Percentiles rank a stretch among this genome's conserved stretches.
Evolutionary conservation across 2,797 vertebrate species (phyloP).

Genomic region (Sus cebifrons): DNA sequence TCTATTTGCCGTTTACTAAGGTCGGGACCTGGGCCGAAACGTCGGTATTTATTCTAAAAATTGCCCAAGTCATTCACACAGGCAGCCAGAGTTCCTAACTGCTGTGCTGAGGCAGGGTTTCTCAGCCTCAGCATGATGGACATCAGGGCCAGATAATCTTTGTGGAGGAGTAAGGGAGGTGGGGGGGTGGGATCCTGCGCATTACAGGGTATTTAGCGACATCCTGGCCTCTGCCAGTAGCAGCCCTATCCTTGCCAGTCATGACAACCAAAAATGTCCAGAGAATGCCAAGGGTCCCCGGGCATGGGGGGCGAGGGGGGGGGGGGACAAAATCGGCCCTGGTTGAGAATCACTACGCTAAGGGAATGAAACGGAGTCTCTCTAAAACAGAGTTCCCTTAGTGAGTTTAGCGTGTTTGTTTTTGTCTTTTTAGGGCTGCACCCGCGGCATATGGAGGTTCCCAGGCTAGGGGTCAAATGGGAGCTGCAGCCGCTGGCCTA

Average conservation of each 20-base stretch:
- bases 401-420: not conserved
- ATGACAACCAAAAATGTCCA: conserved; percentile 58
- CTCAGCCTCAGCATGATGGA: not conserved
- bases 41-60: conserved; percentile 50
- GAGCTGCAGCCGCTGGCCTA: no score
- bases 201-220: not conserved
- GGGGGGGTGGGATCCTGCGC: not conserved
- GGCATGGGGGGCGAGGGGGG: no score
- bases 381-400: not conserved
- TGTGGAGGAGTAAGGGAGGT: not conserved
- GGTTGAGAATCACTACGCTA: conserved; percentile 29
- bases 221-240: not conserved
- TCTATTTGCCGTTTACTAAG: not conserved
- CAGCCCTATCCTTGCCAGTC: not conserved
- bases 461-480: no score
- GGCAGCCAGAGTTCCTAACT: conserved; percentile 2
- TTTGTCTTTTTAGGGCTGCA: no score
- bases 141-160: not conserved
- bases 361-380: not conserved
- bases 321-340: not conserved
- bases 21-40: not conserved
- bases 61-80: not conserved
- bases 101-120: not conserved
- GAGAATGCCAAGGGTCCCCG: not conserved
- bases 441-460: no score